Evolutionary conservation across 2,797 vertebrate genomes (phyloP), one percentile per base, ranked within the genome.

Genomic region (Lemur catta): DNA sequence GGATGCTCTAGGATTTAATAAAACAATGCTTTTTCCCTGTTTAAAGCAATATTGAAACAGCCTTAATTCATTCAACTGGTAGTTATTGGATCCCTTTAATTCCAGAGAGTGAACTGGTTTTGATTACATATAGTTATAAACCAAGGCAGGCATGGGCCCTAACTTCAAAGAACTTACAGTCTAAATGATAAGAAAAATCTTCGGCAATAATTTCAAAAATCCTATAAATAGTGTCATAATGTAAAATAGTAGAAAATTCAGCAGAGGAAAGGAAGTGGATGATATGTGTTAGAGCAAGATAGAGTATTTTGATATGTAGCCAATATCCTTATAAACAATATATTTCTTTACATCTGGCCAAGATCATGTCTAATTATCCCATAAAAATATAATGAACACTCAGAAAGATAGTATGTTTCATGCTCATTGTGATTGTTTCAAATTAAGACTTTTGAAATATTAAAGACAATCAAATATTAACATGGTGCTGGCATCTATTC

Each of bases 401-500:
- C 11, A 33, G 65, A 48, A 85, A 94, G 35, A 76, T 63, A 59
- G 59, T 55, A 35, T n/a, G 84, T 71, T 88, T 89, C n/a, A 71
- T 55, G n/a, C 84, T 26, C 71, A 80, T 85, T 63, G 84, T 88
- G 55, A 93, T 67, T 91, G 55, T 75, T 93, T 97, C 93, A 78
- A 97, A 97, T 97, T 87, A 97, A 96, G 72, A 67, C 80, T 93
- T 94, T 71, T 95, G 67, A 95, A 96, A 97, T 96, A 97, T 96
- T 96, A 95, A 97, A 95, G 79, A 33, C 75, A 67, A 96, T 97
- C 67, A 95, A 97, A 94, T 96, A 95, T 84, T 88, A 78, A 97
- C 74, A 76, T 5, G 3, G 3, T n/a, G 12, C 28, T 94, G 85
- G 88, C 86, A 86, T 87, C 71, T 61, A 48, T 35, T 89, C 75